A percentile compares a stretch with the other conserved stretches of the same genome.
phyloP scores from a whole-genome alignment of 2,888 invertebrate species.

The Agrochola lychnidis region DNA sequence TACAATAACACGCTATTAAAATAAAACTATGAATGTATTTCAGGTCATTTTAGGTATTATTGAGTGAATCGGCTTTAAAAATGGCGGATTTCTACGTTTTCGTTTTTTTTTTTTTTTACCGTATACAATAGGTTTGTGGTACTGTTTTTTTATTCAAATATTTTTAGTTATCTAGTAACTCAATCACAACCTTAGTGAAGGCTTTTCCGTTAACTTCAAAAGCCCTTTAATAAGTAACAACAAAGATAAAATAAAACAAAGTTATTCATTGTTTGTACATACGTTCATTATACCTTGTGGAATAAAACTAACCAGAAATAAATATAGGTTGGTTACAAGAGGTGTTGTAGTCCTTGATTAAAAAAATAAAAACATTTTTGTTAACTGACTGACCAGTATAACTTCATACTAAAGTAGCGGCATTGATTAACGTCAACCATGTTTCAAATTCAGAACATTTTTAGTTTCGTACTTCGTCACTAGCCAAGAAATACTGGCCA shows the following conservation, averaged over 20 bases:
- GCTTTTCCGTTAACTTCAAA: slow-evolving; percentile 21
- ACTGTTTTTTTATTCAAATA: background rate
- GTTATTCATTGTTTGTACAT: background rate
- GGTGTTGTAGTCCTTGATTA: background rate
- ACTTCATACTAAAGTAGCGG: background rate
- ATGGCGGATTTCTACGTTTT: background rate
- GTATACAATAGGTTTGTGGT: background rate
- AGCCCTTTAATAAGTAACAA: background rate
- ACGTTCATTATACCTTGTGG: background rate
- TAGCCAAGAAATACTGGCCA: slow-evolving; percentile 13
- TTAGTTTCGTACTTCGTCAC: slow-evolving; percentile 2
- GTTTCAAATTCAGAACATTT: slow-evolving; percentile 25
- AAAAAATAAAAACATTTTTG: slow-evolving; percentile 7
- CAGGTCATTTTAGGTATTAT: slow-evolving; percentile 22
- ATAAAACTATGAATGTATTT: slow-evolving; percentile 25
- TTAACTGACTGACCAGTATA: background rate
- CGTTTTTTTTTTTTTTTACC: background rate
- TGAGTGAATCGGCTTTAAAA: slow-evolving; percentile 5
- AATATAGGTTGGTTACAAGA: background rate
- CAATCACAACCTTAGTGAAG: background rate
- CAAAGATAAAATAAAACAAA: slow-evolving; percentile 8
- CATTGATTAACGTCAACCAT: background rate
- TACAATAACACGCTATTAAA: slow-evolving; percentile 42
- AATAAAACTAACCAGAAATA: slow-evolving; percentile 26
- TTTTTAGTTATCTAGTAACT: background rate